These are phyloP conservation scores for Macaca fascicularis DNA, from an alignment of 2,113 vertebrate genomes.

Conservation along the genomic window DNA sequence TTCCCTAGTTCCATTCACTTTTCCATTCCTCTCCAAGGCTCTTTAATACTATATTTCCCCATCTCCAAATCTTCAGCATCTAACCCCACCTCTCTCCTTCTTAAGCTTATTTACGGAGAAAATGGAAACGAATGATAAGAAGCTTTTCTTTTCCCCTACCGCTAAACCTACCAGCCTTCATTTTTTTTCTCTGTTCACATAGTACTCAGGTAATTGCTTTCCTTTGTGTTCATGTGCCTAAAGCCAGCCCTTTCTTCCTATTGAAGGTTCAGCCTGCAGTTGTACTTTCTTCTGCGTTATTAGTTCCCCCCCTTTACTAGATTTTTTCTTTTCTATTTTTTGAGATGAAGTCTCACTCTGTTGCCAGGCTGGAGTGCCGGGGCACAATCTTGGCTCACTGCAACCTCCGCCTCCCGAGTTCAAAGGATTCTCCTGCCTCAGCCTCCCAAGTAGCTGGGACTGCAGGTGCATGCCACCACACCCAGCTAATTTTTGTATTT, in stretches of 20 bases:
- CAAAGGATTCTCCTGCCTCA: no score
- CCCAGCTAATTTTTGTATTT: no score
- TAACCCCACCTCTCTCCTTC: background rate
- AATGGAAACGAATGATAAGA: background rate
- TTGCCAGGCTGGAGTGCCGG: no score
- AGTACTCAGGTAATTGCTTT: background rate
- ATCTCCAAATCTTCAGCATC: background rate
- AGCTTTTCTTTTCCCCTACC: background rate
- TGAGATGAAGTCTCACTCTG: no score
- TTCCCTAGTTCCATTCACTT: background rate
- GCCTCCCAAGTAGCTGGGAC: no score
- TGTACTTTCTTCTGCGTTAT: background rate
- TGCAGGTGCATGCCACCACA: no score
- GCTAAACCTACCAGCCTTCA: background rate
- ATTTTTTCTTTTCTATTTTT: background rate
- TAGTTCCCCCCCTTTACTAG: background rate
- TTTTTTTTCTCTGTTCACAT: background rate
- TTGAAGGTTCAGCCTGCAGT: background rate
- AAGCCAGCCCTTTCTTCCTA: background rate
- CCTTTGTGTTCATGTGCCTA: background rate
- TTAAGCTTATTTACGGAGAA: background rate
- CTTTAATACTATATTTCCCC: background rate
- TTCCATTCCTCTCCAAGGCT: background rate
- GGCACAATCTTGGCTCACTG: no score
- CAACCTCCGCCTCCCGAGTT: no score